These are phyloP conservation scores for Anoplophora glabripennis DNA, from an alignment of 1,140 invertebrate genomes.

Conservation along the genomic window DNA sequence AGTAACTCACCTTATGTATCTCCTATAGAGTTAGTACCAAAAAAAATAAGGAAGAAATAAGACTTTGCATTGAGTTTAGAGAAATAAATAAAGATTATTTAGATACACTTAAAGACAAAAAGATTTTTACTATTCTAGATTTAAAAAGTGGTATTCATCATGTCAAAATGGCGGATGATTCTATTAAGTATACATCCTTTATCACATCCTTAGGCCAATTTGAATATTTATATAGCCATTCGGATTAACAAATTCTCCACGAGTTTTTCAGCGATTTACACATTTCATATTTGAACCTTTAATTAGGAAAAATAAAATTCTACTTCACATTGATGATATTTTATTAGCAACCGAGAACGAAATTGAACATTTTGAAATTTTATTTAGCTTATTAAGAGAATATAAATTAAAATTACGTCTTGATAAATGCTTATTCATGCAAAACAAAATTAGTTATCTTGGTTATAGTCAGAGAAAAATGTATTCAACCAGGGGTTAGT, in stretches of 20 bases:
- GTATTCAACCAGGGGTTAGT: constrained; percentile 13
- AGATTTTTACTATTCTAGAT: constrained; percentile 21
- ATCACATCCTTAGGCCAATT: constrained; percentile 30
- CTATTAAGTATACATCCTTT: constrained; percentile 40
- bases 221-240: constrained; percentile 21
- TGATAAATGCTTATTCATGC: constrained; percentile 31
- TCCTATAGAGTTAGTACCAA: constrained; percentile 44
- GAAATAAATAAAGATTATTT: constrained; percentile 33
- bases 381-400: constrained; percentile 13
- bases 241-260: too few species aligned
- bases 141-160: constrained; percentile 35
- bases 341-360: constrained; percentile 18
- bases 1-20: constrained; percentile 6
- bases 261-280: too few species aligned
- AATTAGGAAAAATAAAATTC: too few species aligned
- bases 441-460: constrained; percentile 21
- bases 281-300: too few species aligned
- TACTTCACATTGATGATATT: constrained; percentile 26
- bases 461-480: constrained; percentile 26
- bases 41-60: constrained; percentile 40
- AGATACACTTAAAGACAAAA: too few species aligned
- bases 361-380: constrained; percentile 16
- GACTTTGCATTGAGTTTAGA: constrained; percentile 46
- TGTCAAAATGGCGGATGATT: constrained; percentile 38
- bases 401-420: constrained; percentile 26